Conservation (phyloP, 2,797 vertebrate species). For the Balearica regulorum region DNA sequence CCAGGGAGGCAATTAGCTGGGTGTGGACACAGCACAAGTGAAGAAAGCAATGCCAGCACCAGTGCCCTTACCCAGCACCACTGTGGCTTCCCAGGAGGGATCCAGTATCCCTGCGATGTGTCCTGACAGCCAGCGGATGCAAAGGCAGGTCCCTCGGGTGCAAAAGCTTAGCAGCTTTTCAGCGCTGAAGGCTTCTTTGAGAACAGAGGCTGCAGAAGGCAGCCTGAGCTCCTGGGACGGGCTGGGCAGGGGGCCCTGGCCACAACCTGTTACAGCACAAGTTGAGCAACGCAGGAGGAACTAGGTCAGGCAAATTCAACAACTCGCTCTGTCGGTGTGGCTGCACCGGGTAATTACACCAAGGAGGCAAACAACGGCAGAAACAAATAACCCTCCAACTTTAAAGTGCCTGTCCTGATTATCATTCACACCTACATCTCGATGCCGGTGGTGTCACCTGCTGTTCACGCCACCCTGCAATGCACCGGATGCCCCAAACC, state of each 20-base stretch:
- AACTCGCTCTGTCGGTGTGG: background rate
- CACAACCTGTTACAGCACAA: background rate
- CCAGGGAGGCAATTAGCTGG: background rate
- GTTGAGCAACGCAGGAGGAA: background rate
- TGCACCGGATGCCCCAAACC: background rate
- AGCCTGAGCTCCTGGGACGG: background rate
- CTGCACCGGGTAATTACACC: slow-evolving; percentile 6
- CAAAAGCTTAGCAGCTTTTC: background rate
- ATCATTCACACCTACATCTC: background rate
- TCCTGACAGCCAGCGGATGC: background rate
- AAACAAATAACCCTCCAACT: background rate
- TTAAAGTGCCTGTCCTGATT: background rate
- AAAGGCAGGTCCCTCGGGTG: background rate
- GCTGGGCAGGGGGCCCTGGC: background rate
- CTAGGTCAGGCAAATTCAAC: slow-evolving; percentile 48
- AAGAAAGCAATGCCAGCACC: background rate
- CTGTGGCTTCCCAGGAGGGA: background rate
- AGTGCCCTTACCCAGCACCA: fast-evolving
- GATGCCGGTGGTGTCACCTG: background rate
- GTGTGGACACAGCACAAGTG: background rate
- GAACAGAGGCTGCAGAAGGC: background rate
- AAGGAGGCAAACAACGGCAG: background rate
- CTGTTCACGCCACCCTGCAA: fast-evolving
- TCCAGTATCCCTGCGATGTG: fast-evolving
- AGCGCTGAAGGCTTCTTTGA: background rate